These are phyloP conservation scores for Cataglyphis livida DNA, from an alignment of 2,888 invertebrate genomes.

Conservation along the genomic window DNA sequence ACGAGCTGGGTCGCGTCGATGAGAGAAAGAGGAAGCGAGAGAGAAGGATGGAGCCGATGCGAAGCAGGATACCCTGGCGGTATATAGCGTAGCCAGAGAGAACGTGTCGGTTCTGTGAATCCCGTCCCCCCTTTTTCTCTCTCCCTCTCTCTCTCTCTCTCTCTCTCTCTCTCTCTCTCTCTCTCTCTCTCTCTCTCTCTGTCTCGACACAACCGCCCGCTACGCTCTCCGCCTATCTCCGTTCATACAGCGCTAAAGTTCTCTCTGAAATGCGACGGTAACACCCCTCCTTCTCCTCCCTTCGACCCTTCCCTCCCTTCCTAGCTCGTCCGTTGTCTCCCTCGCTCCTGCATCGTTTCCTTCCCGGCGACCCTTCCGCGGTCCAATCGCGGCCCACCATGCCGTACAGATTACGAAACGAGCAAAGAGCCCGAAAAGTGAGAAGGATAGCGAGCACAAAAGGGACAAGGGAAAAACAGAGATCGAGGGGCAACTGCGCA, in stretches of 20 bases:
- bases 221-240: slow-evolving; percentile 73
- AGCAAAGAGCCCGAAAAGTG: slow-evolving; percentile 71
- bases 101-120: slow-evolving; percentile 80
- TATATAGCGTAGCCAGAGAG: slow-evolving; percentile 80
- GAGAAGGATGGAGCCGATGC: slow-evolving; percentile 71
- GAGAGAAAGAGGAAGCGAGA: slow-evolving; percentile 69
- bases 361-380: slow-evolving; percentile 73
- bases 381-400: slow-evolving; percentile 81
- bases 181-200: slow-evolving; percentile 52
- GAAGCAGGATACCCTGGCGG: slow-evolving; percentile 78
- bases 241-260: slow-evolving; percentile 80
- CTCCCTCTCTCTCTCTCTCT: slow-evolving; percentile 32
- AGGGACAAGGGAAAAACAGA: slow-evolving; percentile 62
- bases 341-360: slow-evolving; percentile 57
- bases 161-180: slow-evolving; percentile 53
- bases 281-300: slow-evolving; percentile 70
- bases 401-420: slow-evolving; percentile 82
- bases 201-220: slow-evolving; percentile 38
- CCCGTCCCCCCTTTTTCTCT: slow-evolving; percentile 47
- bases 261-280: slow-evolving; percentile 83
- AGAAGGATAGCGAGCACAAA: slow-evolving; percentile 51
- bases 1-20: slow-evolving; percentile 73
- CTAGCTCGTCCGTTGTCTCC: slow-evolving; percentile 61
- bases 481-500: slow-evolving; percentile 52
- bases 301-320: slow-evolving; percentile 59